Evolutionary conservation across 2,888 invertebrate genomes (phyloP).

Genomic region (Dynastes grantii): DNA sequence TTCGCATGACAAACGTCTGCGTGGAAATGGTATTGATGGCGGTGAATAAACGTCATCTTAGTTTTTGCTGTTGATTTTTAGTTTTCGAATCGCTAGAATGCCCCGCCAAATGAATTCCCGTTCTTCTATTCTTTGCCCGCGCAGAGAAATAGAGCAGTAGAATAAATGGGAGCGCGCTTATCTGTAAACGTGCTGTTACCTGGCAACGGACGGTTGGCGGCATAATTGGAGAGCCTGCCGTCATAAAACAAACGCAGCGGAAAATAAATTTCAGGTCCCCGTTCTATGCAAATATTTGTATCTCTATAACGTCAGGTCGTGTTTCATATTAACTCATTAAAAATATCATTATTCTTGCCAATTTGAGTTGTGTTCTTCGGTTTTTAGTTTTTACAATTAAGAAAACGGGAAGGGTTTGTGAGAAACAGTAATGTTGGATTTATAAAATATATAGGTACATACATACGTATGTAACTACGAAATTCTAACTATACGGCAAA

Average conservation of each 20-base stretch:
- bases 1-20: neutral
- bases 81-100: neutral
- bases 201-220: slow-evolving; percentile 52
- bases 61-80: neutral
- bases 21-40: neutral
- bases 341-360: too few relatives aligned
- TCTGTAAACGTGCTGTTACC: slow-evolving; percentile 48
- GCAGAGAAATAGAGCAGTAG: neutral
- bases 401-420: too few relatives aligned
- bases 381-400: too few relatives aligned
- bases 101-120: neutral
- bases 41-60: neutral
- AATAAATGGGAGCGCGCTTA: slow-evolving; percentile 14
- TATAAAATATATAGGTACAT: too few relatives aligned
- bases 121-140: neutral
- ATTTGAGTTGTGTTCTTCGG: too few relatives aligned
- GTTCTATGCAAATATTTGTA: too few relatives aligned
- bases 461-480: too few relatives aligned
- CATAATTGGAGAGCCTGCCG: slow-evolving; percentile 18
- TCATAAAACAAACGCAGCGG: slow-evolving; percentile 23
- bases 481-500: too few relatives aligned
- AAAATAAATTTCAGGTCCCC: neutral
- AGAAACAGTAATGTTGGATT: too few relatives aligned
- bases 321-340: too few relatives aligned
- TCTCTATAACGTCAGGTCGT: too few relatives aligned